phyloP scores from a whole-genome alignment of 2,888 invertebrate genomes.

The Dysmachus trigonus region DNA sequence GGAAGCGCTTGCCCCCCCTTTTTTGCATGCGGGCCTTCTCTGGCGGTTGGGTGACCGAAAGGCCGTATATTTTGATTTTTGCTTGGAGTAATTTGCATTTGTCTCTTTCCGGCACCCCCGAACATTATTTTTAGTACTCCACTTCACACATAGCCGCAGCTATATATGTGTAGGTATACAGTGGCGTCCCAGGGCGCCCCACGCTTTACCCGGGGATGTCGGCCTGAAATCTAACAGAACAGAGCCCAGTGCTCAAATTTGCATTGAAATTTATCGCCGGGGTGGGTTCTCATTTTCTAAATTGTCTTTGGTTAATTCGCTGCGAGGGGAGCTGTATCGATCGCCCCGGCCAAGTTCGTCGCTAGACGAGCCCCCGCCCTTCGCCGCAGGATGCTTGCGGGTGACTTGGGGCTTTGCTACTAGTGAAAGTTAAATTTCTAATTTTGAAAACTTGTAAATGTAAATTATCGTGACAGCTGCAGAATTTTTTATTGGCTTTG shows the following conservation, averaged over 20 bases:
- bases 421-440: conserved; percentile 38
- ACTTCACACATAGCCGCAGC: conserved; percentile 10
- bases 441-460: conserved; percentile 36
- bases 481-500: conserved; percentile 27
- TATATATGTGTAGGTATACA: too few relatives aligned
- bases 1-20: not conserved
- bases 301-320: conserved; percentile 50
- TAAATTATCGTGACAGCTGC: conserved; percentile 35
- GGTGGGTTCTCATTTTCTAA: conserved; percentile 48
- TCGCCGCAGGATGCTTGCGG: not conserved
- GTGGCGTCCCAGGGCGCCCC: conserved; percentile 7
- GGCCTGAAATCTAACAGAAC: not conserved
- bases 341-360: conserved; percentile 5
- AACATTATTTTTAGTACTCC: conserved; percentile 16
- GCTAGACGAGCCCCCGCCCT: not conserved
- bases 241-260: conserved; percentile 44
- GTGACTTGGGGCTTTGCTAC: not conserved
- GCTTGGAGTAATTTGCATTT: conserved; percentile 20
- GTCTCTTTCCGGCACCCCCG: conserved; percentile 37
- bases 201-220: not conserved
- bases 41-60: not conserved
- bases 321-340: conserved; percentile 43
- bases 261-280: conserved; percentile 49
- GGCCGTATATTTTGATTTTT: conserved; percentile 35
- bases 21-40: not conserved